phyloP scores from a whole-genome alignment of 2,888 invertebrate genomes.

The Pheosia gnoma region DNA sequence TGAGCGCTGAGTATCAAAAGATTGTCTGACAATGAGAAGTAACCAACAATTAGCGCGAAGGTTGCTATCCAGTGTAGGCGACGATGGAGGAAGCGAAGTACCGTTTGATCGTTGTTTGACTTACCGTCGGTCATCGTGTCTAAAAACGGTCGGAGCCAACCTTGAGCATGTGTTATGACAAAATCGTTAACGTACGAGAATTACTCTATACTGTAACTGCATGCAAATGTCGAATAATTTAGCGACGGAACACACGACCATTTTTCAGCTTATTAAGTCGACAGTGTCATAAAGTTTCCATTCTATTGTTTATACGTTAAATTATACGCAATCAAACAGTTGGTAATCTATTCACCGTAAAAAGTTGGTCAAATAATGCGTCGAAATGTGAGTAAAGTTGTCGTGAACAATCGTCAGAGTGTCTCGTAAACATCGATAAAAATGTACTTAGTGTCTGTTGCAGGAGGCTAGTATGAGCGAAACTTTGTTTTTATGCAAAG shows the following conservation, averaged over 20 bases:
- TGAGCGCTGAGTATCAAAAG: conserved; percentile 39
- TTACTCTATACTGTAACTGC: neutral
- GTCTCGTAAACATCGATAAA: conserved; percentile 35
- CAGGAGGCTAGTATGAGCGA: conserved; percentile 27
- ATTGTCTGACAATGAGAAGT: conserved; percentile 53
- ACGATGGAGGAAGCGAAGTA: conserved; percentile 40
- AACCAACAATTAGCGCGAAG: conserved; percentile 47
- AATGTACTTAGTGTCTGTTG: conserved; percentile 30
- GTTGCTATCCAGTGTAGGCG: conserved; percentile 48
- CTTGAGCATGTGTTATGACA: conserved; percentile 31
- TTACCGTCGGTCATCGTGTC: conserved; percentile 24
- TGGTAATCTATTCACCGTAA: neutral
- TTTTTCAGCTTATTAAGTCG: neutral
- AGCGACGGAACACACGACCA: neutral
- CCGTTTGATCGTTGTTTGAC: conserved; percentile 37
- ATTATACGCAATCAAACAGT: conserved; percentile 1
- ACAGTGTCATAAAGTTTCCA: neutral
- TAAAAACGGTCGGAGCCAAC: conserved; percentile 23
- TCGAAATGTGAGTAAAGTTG: conserved; percentile 31
- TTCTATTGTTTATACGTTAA: neutral
- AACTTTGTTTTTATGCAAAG: conserved; percentile 72
- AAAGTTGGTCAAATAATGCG: conserved; percentile 20
- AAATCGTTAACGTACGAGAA: conserved; percentile 15
- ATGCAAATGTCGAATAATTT: neutral
- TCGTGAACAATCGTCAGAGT: conserved; percentile 25